Conservation (phyloP, 2,113 vertebrate genomes). For the Anguilla rostrata region DNA sequence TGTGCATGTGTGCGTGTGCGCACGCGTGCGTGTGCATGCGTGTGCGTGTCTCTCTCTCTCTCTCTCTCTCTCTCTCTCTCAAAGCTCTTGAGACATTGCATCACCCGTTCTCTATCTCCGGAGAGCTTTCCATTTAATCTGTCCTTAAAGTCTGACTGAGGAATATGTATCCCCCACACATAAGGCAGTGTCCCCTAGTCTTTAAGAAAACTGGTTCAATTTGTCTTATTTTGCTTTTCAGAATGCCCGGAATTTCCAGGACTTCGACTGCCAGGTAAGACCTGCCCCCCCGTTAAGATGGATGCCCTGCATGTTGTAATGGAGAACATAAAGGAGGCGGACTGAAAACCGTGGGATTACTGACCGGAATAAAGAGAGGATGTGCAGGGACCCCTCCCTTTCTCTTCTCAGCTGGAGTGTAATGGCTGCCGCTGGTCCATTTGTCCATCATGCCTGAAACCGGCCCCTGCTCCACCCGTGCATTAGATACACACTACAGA, state of each 20-base stretch:
- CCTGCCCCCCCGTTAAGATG: neutral
- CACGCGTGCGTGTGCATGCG: too few species aligned
- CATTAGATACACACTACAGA: neutral
- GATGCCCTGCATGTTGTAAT: neutral
- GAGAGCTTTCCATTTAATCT: neutral
- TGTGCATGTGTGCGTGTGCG: too few species aligned
- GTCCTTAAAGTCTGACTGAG: neutral
- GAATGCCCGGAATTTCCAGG: slow-evolving; percentile 90
- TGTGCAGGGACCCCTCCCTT: neutral
- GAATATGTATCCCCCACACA: too few species aligned
- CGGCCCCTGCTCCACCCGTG: neutral
- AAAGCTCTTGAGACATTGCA: neutral
- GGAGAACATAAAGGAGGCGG: neutral
- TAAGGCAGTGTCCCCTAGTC: neutral
- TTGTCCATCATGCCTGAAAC: neutral
- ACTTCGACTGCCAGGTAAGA: slow-evolving; percentile 93
- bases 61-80: too few species aligned
- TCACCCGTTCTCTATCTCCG: neutral
- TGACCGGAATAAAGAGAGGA: neutral
- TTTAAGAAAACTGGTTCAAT: slow-evolving; percentile 23
- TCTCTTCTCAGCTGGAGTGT: neutral
- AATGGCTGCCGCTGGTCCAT: neutral
- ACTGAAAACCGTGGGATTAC: neutral
- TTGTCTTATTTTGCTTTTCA: slow-evolving; percentile 63
- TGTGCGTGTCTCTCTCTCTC: too few species aligned